These are phyloP conservation scores for Neolamprologus longior DNA, from an alignment of 2,113 vertebrate species.

Conservation along the genomic window DNA sequence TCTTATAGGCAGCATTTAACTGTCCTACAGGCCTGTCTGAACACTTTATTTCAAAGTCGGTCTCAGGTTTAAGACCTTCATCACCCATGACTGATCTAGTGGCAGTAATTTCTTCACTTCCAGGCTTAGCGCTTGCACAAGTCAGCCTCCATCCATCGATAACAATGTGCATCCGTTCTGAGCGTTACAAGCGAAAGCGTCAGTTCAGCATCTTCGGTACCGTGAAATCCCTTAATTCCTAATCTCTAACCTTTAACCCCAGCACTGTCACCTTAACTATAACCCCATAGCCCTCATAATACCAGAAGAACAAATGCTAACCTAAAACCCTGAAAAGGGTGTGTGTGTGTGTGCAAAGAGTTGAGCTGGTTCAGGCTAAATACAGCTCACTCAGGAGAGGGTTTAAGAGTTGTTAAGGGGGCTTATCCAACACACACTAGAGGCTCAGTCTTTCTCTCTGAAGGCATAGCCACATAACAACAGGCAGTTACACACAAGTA, in stretches of 20 bases:
- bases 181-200: background rate
- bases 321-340: background rate
- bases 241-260: constrained; percentile 39
- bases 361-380: constrained; percentile 45
- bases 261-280: constrained; percentile 13
- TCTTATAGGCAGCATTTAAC: background rate
- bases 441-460: background rate
- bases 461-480: constrained; percentile 1
- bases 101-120: background rate
- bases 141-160: background rate
- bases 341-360: background rate
- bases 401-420: constrained; percentile 51
- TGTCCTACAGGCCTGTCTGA: background rate
- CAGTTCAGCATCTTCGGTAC: background rate
- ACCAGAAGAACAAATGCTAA: constrained; percentile 21
- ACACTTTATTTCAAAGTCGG: background rate
- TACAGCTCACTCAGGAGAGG: constrained; percentile 34
- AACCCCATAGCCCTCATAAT: constrained; percentile 28
- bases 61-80: background rate
- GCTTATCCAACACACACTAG: constrained; percentile 25
- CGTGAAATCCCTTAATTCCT: constrained; percentile 29
- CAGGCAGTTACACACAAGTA: background rate
- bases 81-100: background rate
- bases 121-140: background rate
- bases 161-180: background rate